A percentile compares a stretch with the other conserved stretches of the same genome.
phyloP scores from a whole-genome alignment of 2,113 vertebrate species.

The Sylvietta virens region DNA sequence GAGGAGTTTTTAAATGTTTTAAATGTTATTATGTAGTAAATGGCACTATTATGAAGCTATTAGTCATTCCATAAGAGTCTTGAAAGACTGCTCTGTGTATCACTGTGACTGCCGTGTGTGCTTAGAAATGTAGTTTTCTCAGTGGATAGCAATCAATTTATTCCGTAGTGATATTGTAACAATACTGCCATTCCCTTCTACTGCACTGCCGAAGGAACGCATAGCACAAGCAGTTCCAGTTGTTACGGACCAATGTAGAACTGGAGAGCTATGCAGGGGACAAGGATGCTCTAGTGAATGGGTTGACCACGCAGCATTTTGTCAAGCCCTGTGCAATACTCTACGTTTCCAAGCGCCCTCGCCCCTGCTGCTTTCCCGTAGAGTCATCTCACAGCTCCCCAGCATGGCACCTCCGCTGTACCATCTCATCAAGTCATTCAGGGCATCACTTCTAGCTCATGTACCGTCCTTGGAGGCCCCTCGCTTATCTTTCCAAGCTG shows the following conservation, averaged over 20 bases:
- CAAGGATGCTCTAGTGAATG: constrained; percentile 54
- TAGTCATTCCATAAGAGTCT: constrained; percentile 98
- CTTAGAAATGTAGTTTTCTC: constrained; percentile 97
- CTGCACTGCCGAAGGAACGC: constrained; percentile 81
- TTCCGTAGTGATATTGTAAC: constrained; percentile 92
- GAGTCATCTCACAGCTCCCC: constrained; percentile 16
- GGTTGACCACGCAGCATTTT: constrained; percentile 88
- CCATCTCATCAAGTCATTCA: constrained; percentile 36
- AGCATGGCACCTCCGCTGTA: constrained; percentile 26
- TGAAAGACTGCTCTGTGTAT: constrained; percentile 96
- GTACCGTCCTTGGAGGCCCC: not conserved
- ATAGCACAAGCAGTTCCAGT: constrained; percentile 77
- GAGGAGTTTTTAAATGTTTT: constrained; percentile 97
- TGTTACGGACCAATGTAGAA: constrained; percentile 79
- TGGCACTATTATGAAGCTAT: constrained; percentile 97
- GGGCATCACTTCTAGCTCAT: constrained; percentile 26
- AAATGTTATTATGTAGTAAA: constrained; percentile 96
- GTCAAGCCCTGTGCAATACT: constrained; percentile 97
- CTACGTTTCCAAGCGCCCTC: constrained; percentile 15
- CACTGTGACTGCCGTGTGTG: constrained; percentile 99
- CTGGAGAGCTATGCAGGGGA: constrained; percentile 74
- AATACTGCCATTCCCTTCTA: constrained; percentile 92
- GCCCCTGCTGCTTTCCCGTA: not conserved
- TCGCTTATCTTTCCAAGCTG: constrained; percentile 40
- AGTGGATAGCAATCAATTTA: constrained; percentile 92